Conservation (phyloP, 2,113 vertebrate genomes). For the Hypanus sabinus region DNA sequence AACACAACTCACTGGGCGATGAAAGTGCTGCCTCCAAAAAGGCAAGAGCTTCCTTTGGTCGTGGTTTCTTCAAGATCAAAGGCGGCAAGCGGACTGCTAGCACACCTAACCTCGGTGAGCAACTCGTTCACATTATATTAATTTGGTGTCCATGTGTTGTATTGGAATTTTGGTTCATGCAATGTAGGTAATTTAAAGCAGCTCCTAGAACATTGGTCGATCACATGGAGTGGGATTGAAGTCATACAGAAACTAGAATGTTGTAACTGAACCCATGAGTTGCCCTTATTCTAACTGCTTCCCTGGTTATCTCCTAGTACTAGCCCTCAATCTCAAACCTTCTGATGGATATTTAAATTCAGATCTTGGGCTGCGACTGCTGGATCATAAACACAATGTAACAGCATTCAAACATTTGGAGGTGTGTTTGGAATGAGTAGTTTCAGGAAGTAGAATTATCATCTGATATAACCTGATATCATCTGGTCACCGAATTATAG, state of each 20-base stretch:
- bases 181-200: neutral
- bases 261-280: too few species aligned
- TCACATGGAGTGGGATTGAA: neutral
- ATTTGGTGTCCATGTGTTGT: neutral
- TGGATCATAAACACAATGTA: neutral
- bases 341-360: neutral
- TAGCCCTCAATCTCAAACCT: neutral
- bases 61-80: slow-evolving; percentile 92
- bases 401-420: neutral
- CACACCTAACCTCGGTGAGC: slow-evolving; percentile 82
- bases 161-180: neutral
- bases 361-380: neutral
- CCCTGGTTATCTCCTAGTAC: neutral
- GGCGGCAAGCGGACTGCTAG: slow-evolving; percentile 79
- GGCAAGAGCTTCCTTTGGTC: slow-evolving; percentile 84
- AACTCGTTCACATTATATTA: neutral
- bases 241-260: neutral
- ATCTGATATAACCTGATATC: neutral
- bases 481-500: too few species aligned
- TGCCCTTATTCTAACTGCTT: neutral
- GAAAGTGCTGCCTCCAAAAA: slow-evolving; percentile 81
- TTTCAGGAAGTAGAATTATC: neutral
- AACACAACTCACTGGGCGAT: slow-evolving; percentile 54
- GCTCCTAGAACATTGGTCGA: neutral
- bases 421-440: neutral